Evolutionary conservation across 2,797 vertebrate genomes (phyloP), one percentile per base, ranked within the genome.

Genomic region (Myoxocephalus aenaeus): DNA sequence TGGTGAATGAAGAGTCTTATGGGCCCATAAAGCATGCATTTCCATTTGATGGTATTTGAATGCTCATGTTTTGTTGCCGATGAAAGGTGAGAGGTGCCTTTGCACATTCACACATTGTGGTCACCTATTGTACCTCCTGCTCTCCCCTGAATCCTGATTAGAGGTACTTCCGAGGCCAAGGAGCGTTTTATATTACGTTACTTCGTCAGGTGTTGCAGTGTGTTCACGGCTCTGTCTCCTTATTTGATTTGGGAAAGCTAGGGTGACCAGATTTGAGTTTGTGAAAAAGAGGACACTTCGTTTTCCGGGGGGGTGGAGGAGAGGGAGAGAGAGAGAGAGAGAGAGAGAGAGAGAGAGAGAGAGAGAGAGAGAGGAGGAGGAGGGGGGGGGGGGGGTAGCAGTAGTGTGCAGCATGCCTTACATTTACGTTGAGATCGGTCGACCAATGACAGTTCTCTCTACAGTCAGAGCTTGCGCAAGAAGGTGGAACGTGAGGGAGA

Each of bases 51-150:
- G 68, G 7, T 6, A 38, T 59, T 69, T 74, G 54, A 82, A 75
- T 73, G 68, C 25, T 77, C 54, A 12, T 79, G 79, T 78, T 69
- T 65, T 65, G 46, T 59, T 65, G 59, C 63, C 42, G 73, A 85
- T 65, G 70, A 70, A 38, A 79, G 76, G 77, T 73, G 77, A 85
- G 70, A 75, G 54, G 73, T 80, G 82, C 46, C 63, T 88, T 85
- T 79, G 50, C 56, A 25, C 32, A 59, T 34, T 74, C 36, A 40
- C 42, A 61, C 64, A 53, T 1, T n/a, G 29, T 56, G 46, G 67
- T 67, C 63, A 70, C 73, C 18, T 58, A 9, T 65, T 54, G 9
- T 29, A 12, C 25, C 38, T 50, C 14, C 25, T 73, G 46, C 40
- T 56, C 25, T 27, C 15, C 17, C 1, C 9, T 1, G 0, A 32